Conservation (phyloP, 1,140 invertebrate species). For the Telenomus remus region DNA sequence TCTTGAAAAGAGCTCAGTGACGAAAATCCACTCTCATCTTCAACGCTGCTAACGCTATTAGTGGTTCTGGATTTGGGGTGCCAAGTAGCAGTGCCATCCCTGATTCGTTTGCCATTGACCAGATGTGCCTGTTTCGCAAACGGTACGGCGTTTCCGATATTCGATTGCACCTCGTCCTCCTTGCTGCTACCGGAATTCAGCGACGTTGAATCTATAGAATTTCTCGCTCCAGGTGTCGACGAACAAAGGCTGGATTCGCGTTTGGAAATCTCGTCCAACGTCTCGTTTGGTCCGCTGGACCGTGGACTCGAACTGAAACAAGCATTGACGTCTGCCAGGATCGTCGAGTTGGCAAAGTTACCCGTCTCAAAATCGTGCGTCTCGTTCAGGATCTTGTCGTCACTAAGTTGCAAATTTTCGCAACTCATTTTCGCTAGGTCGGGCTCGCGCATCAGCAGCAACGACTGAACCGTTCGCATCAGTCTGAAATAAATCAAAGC, state of each 20-base stretch:
- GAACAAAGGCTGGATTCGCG: conserved; percentile 25
- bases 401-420: conserved; percentile 42
- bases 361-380: conserved; percentile 43
- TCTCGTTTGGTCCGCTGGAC: conserved; percentile 30
- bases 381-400: conserved; percentile 31
- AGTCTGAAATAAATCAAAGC: conserved; percentile 68
- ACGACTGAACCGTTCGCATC: conserved; percentile 80
- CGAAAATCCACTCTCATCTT: conserved; percentile 88
- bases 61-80: conserved; percentile 69
- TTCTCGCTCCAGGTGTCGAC: conserved; percentile 59
- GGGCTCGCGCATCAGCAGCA: conserved; percentile 80
- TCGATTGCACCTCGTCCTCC: conserved; percentile 59
- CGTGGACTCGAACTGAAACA: conserved; percentile 22
- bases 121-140: conserved; percentile 26
- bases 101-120: conserved; percentile 25
- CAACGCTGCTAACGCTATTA: conserved; percentile 77
- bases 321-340: conserved; percentile 36
- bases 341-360: conserved; percentile 63
- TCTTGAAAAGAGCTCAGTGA: conserved; percentile 86
- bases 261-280: conserved; percentile 39
- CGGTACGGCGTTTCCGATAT: conserved; percentile 11
- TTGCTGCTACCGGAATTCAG: conserved; percentile 68
- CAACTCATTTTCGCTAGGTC: conserved; percentile 74
- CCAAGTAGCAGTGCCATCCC: conserved; percentile 20
- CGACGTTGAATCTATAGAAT: conserved; percentile 66